Base-by-base conservation (phyloP, 2,797 vertebrate species). In the Orestias chungarensis region DNA sequence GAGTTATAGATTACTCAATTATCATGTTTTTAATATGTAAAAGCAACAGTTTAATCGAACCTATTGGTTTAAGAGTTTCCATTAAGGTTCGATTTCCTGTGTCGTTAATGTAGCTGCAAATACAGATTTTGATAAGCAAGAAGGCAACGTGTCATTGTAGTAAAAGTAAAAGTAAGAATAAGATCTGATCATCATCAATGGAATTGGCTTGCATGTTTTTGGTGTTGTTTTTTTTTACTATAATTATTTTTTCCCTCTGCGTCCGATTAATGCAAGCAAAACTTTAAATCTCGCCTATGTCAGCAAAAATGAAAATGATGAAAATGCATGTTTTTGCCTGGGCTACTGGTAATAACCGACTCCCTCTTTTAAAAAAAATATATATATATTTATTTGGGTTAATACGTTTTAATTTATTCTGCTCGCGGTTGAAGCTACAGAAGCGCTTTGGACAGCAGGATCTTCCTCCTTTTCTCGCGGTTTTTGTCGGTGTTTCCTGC, bases 381-480 rank as follows among this genome's bases (percentile, higher is more conserved):
- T 2, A 25, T 25, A 23, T 4, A 35, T 23, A 11, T 59, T 1
- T 35, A 12, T 70, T 66, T 18, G 31, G 1, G 1, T 46, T 25
- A 18, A 38, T 66, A 44, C n/a, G 7, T 35, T 62, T 17, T 8
- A 23, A 6, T 42, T 43, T 44, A 10, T 67, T 68, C 61, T 68
- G 20, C 6, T 15, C 18, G 1, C 5, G 25, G 25, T 38, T 55
- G 8, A 29, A 46, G 40, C 5, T 25, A 23, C 3, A 8, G 52
- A 20, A 31, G 8, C n/a, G 9, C 15, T 2, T 23, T 4, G 27
- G 35, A 62, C 38, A 25, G n/a, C 11, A 40, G 7, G 25, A 42
- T 29, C 44, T 43, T 33, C 35, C 38, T 68, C 31, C 2, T 3
- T 38, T 35, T 87, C 80, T 87, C 88, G 84, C 84, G 86, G 76